A percentile compares a stretch with the other conserved stretches of the same genome.
Conservation (phyloP, 1,140 invertebrate genomes). For the Drosophila nigrodunni region DNA sequence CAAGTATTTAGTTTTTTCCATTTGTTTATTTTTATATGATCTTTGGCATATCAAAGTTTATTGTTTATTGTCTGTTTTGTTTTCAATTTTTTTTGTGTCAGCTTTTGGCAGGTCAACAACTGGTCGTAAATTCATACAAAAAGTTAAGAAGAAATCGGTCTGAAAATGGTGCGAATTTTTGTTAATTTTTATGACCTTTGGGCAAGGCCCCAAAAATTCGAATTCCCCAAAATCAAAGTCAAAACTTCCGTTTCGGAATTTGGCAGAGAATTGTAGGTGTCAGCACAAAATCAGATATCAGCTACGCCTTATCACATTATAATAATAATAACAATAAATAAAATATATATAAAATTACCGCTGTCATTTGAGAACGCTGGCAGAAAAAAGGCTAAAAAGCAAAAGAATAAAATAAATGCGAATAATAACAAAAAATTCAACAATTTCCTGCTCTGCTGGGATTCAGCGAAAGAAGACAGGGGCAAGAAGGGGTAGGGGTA, state of each 20-base stretch:
- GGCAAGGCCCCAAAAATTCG: conserved; percentile 8
- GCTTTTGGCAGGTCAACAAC: conserved; percentile 8
- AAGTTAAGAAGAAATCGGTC: not conserved
- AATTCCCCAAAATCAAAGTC: not conserved
- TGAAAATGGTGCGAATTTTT: conserved; percentile 30
- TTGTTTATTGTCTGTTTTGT: not conserved
- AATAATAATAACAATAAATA: conserved; percentile 14
- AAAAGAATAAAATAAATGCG: conserved; percentile 19
- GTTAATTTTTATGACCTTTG: conserved; percentile 34
- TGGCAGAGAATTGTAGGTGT: conserved; percentile 8
- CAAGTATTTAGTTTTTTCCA: conserved; percentile 1
- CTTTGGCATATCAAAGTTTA: too few relatives aligned
- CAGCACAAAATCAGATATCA: conserved; percentile 38
- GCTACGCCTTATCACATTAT: conserved; percentile 14
- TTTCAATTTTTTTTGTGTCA: not conserved
- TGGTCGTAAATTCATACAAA: conserved; percentile 8
- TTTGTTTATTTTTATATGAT: not conserved
- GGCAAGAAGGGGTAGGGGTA: not conserved
- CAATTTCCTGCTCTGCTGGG: conserved; percentile 30
- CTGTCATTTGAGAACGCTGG: conserved; percentile 34
- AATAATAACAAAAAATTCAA: conserved; percentile 39
- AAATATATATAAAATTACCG: conserved; percentile 23
- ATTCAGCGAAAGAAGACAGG: not conserved
- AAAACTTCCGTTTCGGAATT: conserved; percentile 41
- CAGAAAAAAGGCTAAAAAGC: not conserved